These are phyloP conservation scores for Leuctra nigra DNA, from an alignment of 2,888 invertebrate species.

Conservation along the genomic window DNA sequence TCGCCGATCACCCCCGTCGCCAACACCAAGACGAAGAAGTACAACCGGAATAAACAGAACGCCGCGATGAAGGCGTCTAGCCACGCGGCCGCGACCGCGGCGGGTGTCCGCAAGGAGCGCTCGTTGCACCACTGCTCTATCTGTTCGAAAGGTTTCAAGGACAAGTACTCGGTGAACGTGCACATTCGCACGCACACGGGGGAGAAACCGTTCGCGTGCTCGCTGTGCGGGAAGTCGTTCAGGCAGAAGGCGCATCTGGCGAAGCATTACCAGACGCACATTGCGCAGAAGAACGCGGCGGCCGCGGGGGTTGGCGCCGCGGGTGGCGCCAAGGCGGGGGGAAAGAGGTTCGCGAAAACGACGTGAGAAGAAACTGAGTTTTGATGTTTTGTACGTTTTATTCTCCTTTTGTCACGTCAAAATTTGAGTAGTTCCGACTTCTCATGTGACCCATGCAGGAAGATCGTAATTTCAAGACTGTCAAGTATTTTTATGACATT, in stretches of 20 bases:
- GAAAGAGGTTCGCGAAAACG: too few relatives aligned
- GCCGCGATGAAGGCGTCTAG: conserved; percentile 21
- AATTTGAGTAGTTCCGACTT: too few relatives aligned
- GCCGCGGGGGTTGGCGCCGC: too few relatives aligned
- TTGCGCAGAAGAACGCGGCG: conserved; percentile 72
- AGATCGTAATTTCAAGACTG: too few relatives aligned
- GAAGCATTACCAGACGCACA: conserved; percentile 89
- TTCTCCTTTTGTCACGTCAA: too few relatives aligned
- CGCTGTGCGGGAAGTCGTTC: conserved; percentile 88
- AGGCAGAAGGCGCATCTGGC: conserved; percentile 88
- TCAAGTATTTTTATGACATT: too few relatives aligned
- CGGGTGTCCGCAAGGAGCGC: conserved; percentile 72
- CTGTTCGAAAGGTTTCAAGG: conserved; percentile 90
- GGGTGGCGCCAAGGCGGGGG: too few relatives aligned
- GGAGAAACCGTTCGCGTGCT: conserved; percentile 95
- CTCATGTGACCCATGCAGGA: too few relatives aligned
- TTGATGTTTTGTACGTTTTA: too few relatives aligned
- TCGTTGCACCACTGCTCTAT: conserved; percentile 88
- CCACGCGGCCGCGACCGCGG: neutral
- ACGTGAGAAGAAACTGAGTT: too few relatives aligned
- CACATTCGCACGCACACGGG: conserved; percentile 97
- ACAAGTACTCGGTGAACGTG: conserved; percentile 96
- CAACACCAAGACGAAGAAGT: conserved; percentile 50
- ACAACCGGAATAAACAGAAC: conserved; percentile 38
- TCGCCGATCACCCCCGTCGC: conserved; percentile 31